Evolutionary conservation across 2,797 vertebrate genomes (phyloP), one percentile per base, ranked within the genome.

Genomic region (Tamandua tetradactyla): DNA sequence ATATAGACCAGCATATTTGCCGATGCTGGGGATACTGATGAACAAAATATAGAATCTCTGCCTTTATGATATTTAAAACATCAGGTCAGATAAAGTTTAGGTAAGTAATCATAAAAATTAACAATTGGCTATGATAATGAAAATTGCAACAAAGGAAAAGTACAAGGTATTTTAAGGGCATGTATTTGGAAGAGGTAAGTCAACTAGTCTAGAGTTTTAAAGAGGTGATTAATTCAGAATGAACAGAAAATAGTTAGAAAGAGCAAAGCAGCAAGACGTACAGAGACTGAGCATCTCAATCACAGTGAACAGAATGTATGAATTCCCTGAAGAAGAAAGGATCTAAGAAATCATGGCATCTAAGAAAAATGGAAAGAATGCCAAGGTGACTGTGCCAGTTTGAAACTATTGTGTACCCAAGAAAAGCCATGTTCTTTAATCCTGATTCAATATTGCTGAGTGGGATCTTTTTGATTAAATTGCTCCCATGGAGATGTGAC

Each of bases 61-160:
- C 87, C 64, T 92, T 79, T 12, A 44, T 82, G 44, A 92, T 93
- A 94, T 72, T 52, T 87, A 80, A 81, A 93, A 52, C 8, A 80
- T 57, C 7, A 25, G 3, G 3, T 79, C 66, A 91, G 47, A 66
- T 71, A 74, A 94, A 87, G 71, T n/a, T 49, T 37, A 76, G 4
- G 32, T 23, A 93, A 87, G 40, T 82, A 32, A 78, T 84, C 87
- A 75, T 1, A 91, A 23, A 95, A 87, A 74, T 92, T 27, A 90
- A 18, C 42, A 81, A 57, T 57, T 84, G 5, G 5, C 75, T 84
- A 82, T 69, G 93, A 81, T 37, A 47, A 95, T 83, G 52, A 47
- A 20, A 74, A 83, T 30, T 44, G 11, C 27, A 59, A 55, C 59
- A 93, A 86, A 82, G n/a, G 4, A 59, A 37, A 93, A 79, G 15